Evolutionary conservation across 2,888 invertebrate genomes (phyloP).

Genomic region (Spisula solida): DNA sequence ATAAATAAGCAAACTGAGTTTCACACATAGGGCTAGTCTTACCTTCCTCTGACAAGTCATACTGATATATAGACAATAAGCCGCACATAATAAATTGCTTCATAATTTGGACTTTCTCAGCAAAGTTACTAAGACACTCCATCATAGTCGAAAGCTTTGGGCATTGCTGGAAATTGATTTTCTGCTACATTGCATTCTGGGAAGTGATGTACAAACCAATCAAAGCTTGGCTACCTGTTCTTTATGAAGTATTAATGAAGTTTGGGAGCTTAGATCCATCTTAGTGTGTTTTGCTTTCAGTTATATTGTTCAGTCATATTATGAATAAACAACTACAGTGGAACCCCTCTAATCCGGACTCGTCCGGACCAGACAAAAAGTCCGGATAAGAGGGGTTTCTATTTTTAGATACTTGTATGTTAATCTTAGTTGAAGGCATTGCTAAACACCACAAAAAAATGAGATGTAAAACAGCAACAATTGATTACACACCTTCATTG

Average conservation of each 20-base stretch:
- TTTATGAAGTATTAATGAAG: slow-evolving; percentile 21
- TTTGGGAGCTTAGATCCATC: not conserved
- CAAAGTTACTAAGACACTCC: not conserved
- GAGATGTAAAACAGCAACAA: too few species aligned
- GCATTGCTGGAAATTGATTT: slow-evolving; percentile 23
- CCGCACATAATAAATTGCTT: not conserved
- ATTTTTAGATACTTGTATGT: too few species aligned
- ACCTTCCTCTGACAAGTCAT: too few species aligned
- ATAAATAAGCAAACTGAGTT: too few species aligned
- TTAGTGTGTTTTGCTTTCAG: not conserved
- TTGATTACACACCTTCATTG: too few species aligned
- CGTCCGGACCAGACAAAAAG: too few species aligned
- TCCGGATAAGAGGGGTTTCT: too few species aligned
- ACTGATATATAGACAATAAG: too few species aligned
- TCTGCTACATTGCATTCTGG: slow-evolving; percentile 9
- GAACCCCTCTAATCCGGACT: too few species aligned
- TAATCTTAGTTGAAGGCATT: too few species aligned
- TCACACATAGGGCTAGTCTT: too few species aligned
- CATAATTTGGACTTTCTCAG: not conserved
- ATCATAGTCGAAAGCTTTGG: not conserved
- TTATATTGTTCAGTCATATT: not conserved
- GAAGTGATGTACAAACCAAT: slow-evolving; percentile 9
- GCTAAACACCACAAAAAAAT: too few species aligned
- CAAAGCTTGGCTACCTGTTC: not conserved
- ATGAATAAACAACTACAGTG: not conserved